phyloP scores from a whole-genome alignment of 2,113 vertebrate genomes.

The Clarias macrocephalus region DNA sequence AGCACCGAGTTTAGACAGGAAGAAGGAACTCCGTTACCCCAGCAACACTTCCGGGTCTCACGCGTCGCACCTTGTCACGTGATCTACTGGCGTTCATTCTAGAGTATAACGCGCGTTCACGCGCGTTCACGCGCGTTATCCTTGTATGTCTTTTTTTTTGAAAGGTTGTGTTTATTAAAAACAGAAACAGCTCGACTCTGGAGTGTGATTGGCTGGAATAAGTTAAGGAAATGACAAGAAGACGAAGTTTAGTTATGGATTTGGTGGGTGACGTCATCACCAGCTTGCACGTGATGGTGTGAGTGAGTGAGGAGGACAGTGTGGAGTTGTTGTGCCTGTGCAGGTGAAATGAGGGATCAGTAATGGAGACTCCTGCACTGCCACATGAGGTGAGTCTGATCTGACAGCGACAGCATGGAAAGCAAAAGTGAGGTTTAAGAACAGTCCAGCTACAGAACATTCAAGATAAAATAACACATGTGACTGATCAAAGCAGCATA shows the following conservation, averaged over 20 bases:
- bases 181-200: not conserved
- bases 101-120: no score
- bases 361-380: slow-evolving; percentile 60
- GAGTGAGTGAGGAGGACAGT: not conserved
- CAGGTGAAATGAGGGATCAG: not conserved
- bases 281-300: not conserved
- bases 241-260: not conserved
- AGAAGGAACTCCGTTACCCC: slow-evolving; percentile 18
- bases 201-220: not conserved
- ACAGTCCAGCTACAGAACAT: not conserved
- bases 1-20: not conserved
- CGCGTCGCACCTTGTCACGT: slow-evolving; percentile 6
- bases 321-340: not conserved
- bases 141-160: no score
- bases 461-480: not conserved
- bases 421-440: not conserved
- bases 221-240: not conserved
- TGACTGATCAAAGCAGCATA: not conserved
- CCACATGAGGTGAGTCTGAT: slow-evolving; percentile 69
- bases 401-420: not conserved
- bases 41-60: not conserved
- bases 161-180: not conserved
- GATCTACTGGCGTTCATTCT: not conserved
- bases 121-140: no score
- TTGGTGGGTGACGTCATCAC: not conserved